Evolutionary conservation across 2,113 vertebrate species (phyloP), one percentile per base, ranked within the genome.

Genomic region (Loxodonta africana): DNA sequence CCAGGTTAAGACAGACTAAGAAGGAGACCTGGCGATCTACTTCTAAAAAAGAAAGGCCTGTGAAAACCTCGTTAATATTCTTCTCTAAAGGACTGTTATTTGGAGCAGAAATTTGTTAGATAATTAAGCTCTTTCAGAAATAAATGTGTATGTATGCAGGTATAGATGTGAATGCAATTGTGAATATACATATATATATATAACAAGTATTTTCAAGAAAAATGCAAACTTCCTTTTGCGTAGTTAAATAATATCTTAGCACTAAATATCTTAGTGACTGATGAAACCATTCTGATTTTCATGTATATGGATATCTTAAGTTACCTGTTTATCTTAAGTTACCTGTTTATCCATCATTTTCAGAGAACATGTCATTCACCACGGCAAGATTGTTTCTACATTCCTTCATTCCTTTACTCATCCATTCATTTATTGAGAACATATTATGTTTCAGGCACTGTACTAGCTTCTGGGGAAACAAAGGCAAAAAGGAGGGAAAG

Each of bases 31-130:
- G 48, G 48, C 48, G 10, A 48, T 48, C 48, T 48, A 48, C 48
- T 8, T 48, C 10, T 5, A 48, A 48, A 48, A 48, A 48, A 48
- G 4, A 48, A 48, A 1, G 48, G 48, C 48, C 48, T 7, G 48
- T 48, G 48, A 48, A 48, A 48, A 48, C 48, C 48, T 48, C 10
- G 94, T 97, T 94, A 83, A 96, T 96, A 81, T 98, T 85, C 60
- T 95, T 85, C 57, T 93, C 28, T 53, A 91, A 95, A 95, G 62
- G 20, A 46, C 37, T 62, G 20, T 88, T 96, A 93, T 89, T 95
- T 95, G 63, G 25, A 84, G 60, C 7, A 62, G 37, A 57, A 94
- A 92, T 96, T 98, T 81, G 41, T 77, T 92, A 76, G 41, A 57
- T 3, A 48, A 60, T 90, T 97, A 91, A 76, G 25, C 44, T 18